Evolutionary conservation across 2,888 invertebrate genomes (phyloP).

Genomic region (Cataglyphis livida): DNA sequence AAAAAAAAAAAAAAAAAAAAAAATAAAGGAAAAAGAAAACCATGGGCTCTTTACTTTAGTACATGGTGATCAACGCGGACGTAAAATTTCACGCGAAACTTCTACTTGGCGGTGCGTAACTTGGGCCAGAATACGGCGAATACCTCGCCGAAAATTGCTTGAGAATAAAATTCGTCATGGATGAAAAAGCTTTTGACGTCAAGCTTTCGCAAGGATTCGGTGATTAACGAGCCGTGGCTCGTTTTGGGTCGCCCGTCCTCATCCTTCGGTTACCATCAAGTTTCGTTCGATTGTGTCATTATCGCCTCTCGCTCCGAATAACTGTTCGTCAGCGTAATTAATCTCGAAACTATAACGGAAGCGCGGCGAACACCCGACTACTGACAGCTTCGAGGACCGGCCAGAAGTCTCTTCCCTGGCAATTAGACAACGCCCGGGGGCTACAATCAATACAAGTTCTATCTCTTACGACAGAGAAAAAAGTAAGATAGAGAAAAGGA

Average conservation of each 20-base stretch:
- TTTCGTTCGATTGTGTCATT: slow-evolving; percentile 56
- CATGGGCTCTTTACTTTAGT: background rate
- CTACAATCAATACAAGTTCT: slow-evolving; percentile 46
- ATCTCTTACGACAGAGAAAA: background rate
- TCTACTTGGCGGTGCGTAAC: background rate
- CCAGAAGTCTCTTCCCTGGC: slow-evolving; percentile 48
- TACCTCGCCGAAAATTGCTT: slow-evolving; percentile 22
- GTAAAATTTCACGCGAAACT: slow-evolving; percentile 42
- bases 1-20: background rate
- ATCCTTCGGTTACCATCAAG: slow-evolving; percentile 33
- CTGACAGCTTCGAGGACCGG: slow-evolving; percentile 28
- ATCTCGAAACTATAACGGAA: slow-evolving; percentile 54
- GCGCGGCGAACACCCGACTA: slow-evolving; percentile 28
- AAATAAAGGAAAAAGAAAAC: background rate
- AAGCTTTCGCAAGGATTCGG: slow-evolving; percentile 44
- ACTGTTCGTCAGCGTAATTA: slow-evolving; percentile 54
- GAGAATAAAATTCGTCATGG: slow-evolving; percentile 43
- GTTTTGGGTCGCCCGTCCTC: slow-evolving; percentile 20
- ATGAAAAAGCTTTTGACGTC: slow-evolving; percentile 53
- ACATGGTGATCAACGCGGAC: slow-evolving; percentile 15
- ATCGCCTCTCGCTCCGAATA: slow-evolving; percentile 50
- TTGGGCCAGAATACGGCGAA: slow-evolving; percentile 9
- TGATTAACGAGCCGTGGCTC: slow-evolving; percentile 49
- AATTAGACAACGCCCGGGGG: slow-evolving; percentile 41
- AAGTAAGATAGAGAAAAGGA: slow-evolving; percentile 11